Evolutionary conservation across 2,113 vertebrate species (phyloP).

Genomic region (Aphelocoma coerulescens): DNA sequence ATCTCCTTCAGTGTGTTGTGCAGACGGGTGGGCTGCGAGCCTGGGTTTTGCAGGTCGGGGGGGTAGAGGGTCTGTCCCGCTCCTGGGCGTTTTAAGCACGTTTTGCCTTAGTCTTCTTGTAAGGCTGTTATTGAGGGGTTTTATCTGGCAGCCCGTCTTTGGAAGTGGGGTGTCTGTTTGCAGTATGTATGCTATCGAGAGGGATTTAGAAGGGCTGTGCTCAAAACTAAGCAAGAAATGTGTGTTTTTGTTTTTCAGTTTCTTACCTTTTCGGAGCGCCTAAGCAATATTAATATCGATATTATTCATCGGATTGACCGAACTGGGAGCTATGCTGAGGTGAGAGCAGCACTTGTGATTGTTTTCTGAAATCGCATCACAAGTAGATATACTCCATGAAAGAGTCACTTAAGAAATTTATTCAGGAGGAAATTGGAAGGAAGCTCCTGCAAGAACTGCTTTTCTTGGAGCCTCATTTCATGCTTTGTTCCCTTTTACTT

Average conservation of each 20-base stretch:
- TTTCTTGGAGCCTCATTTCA: not conserved
- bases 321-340: constrained; percentile 88
- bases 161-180: not conserved
- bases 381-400: fast-evolving
- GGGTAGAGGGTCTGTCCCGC: not conserved
- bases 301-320: constrained; percentile 96
- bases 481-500: not conserved
- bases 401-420: not conserved
- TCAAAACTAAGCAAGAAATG: not conserved
- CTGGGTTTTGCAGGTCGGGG: fast-evolving
- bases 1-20: fast-evolving
- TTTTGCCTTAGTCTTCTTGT: not conserved
- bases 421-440: not conserved
- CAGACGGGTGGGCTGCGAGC: fast-evolving
- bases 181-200: fast-evolving
- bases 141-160: fast-evolving
- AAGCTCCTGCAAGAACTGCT: not conserved
- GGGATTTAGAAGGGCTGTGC: not conserved
- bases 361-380: not conserved
- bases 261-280: constrained; percentile 93
- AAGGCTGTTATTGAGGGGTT: fast-evolving
- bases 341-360: constrained; percentile 30
- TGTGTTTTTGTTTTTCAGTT: constrained; percentile 75
- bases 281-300: constrained; percentile 93
- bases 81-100: fast-evolving